phyloP scores from a whole-genome alignment of 2,888 invertebrate genomes.

The Agrotis puta region DNA sequence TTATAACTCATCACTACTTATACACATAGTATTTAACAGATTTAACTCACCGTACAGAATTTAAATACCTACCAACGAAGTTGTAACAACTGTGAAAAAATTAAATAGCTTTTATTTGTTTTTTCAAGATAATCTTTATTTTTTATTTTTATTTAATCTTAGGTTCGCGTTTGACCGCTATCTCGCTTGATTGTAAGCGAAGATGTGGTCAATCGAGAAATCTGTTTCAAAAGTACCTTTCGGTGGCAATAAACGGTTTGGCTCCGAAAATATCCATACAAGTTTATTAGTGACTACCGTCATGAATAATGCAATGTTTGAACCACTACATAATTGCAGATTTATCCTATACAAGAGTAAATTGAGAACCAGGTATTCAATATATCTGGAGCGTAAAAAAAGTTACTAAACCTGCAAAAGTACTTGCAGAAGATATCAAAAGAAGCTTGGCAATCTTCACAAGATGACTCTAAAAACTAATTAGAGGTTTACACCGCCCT shows the following conservation, averaged over 20 bases:
- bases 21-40: neutral
- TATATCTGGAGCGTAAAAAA: slow-evolving; percentile 1
- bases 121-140: too few species aligned
- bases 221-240: too few species aligned
- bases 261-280: neutral
- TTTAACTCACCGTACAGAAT: too few species aligned
- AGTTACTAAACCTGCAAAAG: slow-evolving; percentile 1
- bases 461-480: slow-evolving; percentile 2
- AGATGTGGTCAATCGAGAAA: too few species aligned
- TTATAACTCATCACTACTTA: neutral
- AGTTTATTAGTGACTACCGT: neutral
- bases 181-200: too few species aligned
- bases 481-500: neutral
- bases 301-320: neutral
- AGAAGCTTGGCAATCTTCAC: neutral
- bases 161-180: too few species aligned
- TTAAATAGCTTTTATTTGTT: too few species aligned
- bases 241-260: too few species aligned
- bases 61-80: too few species aligned
- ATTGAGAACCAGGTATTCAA: slow-evolving; percentile 14
- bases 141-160: too few species aligned
- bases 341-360: neutral
- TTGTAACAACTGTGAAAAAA: neutral
- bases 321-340: neutral
- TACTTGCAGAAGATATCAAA: neutral